Conservation (phyloP, 2,113 vertebrate species). For the Beaufortia kweichowensis region DNA sequence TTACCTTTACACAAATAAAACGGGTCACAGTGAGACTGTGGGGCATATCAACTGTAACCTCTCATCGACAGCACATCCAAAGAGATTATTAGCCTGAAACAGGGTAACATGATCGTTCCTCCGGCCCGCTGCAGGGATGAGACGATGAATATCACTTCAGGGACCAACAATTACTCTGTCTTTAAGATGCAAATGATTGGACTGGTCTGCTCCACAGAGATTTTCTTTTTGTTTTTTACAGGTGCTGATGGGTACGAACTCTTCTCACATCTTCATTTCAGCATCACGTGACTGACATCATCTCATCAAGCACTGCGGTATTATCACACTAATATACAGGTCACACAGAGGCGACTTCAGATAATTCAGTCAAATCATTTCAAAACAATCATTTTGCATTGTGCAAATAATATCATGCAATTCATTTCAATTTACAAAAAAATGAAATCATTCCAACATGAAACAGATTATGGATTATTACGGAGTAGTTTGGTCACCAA, state of each 20-base stretch:
- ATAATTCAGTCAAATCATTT: too few species aligned
- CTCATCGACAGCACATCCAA: background rate
- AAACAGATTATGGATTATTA: too few species aligned
- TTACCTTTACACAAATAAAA: background rate
- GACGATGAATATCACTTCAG: background rate
- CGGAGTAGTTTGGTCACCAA: too few species aligned
- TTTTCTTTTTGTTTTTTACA: background rate
- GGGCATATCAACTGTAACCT: conserved; percentile 5
- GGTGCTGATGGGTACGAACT: background rate
- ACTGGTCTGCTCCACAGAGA: background rate
- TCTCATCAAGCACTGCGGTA: too few species aligned
- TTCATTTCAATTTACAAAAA: background rate
- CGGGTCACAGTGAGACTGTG: background rate
- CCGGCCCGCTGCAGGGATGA: background rate
- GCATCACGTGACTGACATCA: too few species aligned
- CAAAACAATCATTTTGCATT: too few species aligned
- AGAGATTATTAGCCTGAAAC: conserved; percentile 21
- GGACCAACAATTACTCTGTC: background rate
- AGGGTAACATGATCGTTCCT: conserved; percentile 35
- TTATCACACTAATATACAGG: too few species aligned
- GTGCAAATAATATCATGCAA: background rate
- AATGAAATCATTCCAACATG: too few species aligned
- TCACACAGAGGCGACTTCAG: too few species aligned
- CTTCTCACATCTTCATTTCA: too few species aligned
- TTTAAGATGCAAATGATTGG: background rate